Evolutionary conservation across 2,888 invertebrate genomes (phyloP), one percentile per base, ranked within the genome.

Genomic region (Ennomos fuscantarius): DNA sequence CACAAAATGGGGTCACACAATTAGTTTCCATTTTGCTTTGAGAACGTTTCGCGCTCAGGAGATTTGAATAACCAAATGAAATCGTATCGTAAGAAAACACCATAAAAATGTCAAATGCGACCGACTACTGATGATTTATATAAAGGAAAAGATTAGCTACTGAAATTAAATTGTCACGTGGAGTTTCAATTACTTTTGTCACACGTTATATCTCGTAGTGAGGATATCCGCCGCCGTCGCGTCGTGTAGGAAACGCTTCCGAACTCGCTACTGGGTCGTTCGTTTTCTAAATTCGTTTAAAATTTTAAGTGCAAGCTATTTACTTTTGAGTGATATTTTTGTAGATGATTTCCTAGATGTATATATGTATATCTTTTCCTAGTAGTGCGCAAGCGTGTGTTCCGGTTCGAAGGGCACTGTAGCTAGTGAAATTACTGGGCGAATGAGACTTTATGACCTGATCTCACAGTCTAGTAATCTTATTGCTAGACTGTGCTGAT

Each of bases 151-250:
- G 49, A 66, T 66, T 60, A 60, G 54, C 55, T 46, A 45, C 35
- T 60, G 56, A 63, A 63, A 68, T 64, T 64, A 69, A 72, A 74
- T 61, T 61, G 71, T 66, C 68, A 50, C 42, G 63, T 48, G 63
- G 65, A 67, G 55, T 72, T 74, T 72, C 70, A 73, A 74, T 76
- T 75, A 73, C 66, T 60, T 62, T 65, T 49, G 44, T 49, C 63
- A 51, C 55, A 53, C 43, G 57, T 55, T 59, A 45, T 64, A 57
- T 61, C 52, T 47, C 41, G 32, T 42, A 31, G 15, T 35, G 11
- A 61, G 55, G 34, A 44, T 55, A 48, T 60, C 51, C 35, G 52
- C 47, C 43, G 24, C 24, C 24, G 3, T 3, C 2, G 1, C 31
- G 36, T 10, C 39, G 33, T 36, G 39, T 35, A 39, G 48, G 36